A percentile compares a stretch with the other conserved stretches of the same genome.
phyloP scores from a whole-genome alignment of 1,140 invertebrate species.

The Drosophila erecta region DNA sequence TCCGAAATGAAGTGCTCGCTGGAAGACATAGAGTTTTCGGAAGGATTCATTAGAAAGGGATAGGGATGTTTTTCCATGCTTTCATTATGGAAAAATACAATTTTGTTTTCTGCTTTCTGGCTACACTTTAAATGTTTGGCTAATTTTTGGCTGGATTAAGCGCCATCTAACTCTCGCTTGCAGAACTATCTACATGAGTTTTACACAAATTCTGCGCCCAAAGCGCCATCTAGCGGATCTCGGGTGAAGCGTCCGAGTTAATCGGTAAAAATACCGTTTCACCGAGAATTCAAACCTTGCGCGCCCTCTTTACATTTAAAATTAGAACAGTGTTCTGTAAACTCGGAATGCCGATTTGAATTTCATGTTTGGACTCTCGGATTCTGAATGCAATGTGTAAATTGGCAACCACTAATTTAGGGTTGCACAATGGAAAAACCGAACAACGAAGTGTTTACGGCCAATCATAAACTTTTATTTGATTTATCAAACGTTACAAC shows the following conservation, averaged over 20 bases:
- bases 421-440: background rate
- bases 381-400: too few species aligned
- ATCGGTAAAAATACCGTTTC: background rate
- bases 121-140: background rate
- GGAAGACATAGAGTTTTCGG: background rate
- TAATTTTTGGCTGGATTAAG: background rate
- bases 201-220: background rate
- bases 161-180: background rate
- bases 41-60: background rate
- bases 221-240: background rate
- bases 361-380: too few species aligned
- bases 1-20: conserved; percentile 82
- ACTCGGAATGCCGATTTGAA: too few species aligned
- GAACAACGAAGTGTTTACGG: background rate
- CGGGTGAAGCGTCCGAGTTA: background rate
- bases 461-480: conserved; percentile 23
- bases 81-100: too few species aligned
- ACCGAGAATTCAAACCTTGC: background rate
- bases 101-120: too few species aligned
- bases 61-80: too few species aligned
- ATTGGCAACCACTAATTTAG: background rate
- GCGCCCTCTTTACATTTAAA: background rate
- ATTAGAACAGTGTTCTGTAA: background rate
- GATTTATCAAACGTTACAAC: conserved; percentile 25
- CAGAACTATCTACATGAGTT: background rate